Percentiles rank a stretch among this genome's conserved stretches.
phyloP scores from a whole-genome alignment of 1,140 invertebrate genomes.

The Stegodyphus dumicola region DNA sequence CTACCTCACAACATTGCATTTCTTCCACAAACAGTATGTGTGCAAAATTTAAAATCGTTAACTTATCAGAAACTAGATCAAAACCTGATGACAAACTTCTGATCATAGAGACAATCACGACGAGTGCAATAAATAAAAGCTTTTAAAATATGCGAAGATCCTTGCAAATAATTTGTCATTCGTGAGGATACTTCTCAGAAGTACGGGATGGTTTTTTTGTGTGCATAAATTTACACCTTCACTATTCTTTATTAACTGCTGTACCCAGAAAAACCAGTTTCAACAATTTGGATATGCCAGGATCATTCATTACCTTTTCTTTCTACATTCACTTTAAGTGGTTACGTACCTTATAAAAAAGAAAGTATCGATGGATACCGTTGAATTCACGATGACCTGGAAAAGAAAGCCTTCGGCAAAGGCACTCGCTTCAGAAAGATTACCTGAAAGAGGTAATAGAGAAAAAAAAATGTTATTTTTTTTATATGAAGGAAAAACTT shows the following conservation, averaged over 20 bases:
- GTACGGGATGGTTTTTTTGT: background rate
- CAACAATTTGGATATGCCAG: background rate
- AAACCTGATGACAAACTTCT: too few relatives aligned
- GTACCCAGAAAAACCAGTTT: background rate
- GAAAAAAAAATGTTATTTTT: background rate
- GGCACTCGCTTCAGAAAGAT: constrained; percentile 31
- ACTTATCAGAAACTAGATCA: too few relatives aligned
- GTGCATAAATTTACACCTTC: background rate
- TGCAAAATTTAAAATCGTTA: too few relatives aligned
- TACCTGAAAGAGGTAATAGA: constrained; percentile 18
- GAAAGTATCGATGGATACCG: constrained; percentile 63
- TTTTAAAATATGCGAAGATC: too few relatives aligned
- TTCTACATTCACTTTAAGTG: too few relatives aligned
- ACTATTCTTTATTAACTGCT: background rate
- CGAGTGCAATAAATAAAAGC: too few relatives aligned
- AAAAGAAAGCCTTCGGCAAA: constrained; percentile 68
- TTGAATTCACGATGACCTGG: constrained; percentile 63
- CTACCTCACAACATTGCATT: too few relatives aligned
- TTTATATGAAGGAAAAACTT: too few relatives aligned
- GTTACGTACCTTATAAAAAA: constrained; percentile 70
- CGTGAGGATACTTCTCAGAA: background rate
- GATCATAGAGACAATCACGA: too few relatives aligned
- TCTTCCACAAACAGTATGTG: too few relatives aligned
- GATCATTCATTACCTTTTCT: background rate
- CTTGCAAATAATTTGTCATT: background rate